Base-by-base conservation (phyloP, 2,888 invertebrate genomes). In the Drosophila mettleri region DNA sequence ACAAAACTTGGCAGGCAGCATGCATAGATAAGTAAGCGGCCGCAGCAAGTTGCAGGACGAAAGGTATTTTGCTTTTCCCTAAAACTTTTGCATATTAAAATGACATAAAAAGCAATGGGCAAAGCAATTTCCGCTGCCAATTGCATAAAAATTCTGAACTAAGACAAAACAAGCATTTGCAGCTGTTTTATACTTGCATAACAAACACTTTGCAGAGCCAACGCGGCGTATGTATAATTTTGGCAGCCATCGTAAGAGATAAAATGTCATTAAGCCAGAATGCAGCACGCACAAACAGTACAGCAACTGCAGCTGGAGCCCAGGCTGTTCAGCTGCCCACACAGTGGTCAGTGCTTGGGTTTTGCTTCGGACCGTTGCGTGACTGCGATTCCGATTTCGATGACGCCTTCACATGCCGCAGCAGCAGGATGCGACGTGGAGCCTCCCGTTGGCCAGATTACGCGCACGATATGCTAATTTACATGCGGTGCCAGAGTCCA, bases 31-130 rank as follows among this genome's bases (percentile, higher is more conserved):
- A 82, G 41, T 59, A 18, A 49, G 22, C 36, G 38, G 52, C 31
- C 31, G 6, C 10, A 39, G 39, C 12, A 36, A 45, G 45, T 58
- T 38, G 46, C 29, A 39, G 60, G 46, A 64, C 61, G 31, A 51
- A 79, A 73, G 69, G 72, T 68, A 69, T 38, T 57, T 59, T 38
- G 27, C 51, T 64, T 57, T 55, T 24, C 57, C 39, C 20, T 46
- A 60, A 84, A 86, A 83, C 74, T 80, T 91, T 79, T 91, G 82
- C 90, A 91, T 91, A 90, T 90, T 90, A 91, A 90, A 91, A 77
- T 87, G 80, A 65, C 83, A 90, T 91, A 88, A 90, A 79, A 84
- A 89, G 81, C 82, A 89, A 90, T 89, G 70, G 76, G 78, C 82
- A 85, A 16, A 27, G 38, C 72, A 80, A 89, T 82, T 82, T 91